Base-by-base conservation (phyloP, 1,140 invertebrate genomes). In the Neuroterus valhalla region DNA sequence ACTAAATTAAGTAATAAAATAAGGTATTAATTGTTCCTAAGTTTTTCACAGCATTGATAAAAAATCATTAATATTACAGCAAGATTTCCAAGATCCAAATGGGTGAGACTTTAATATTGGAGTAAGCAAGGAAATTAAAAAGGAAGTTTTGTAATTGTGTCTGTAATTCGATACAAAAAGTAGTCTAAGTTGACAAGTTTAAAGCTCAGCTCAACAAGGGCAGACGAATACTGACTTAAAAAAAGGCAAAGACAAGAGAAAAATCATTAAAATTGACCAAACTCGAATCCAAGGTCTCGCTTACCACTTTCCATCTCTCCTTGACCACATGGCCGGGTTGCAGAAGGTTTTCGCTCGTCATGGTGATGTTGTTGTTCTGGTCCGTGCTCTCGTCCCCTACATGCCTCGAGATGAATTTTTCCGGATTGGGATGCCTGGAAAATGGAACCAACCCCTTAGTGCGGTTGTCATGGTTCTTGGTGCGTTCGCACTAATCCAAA, bases 241-340 rank as follows among this genome's bases (percentile, higher is more conserved):
- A 42, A 55, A 55, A 0, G 3, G 2, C 43, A 70, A 50, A 68
- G 21, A n/a, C n/a, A n/a, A 72, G 38, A 68, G 45, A 70, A 15
- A 17, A 68, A 69, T 19, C 55, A 50, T 23, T 55, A 31, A 44
- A 69, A 46, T 12, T 14, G 26, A 14, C 12, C 14, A 70, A 14
- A 50, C 42, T 14, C 31, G 3, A 62, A 23, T 31, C 8, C 26
- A 62, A 14, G 11, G 4, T 38, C 23, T 62, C 15, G 87, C 93
- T 93, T 85, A 95, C 94, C 85, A 99, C 97, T 96, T 98, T 98
- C 97, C 98, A 99, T 89, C 98, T 90, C 89, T 99, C 98, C 90
- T 99, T 99, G 83, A 99, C 97, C 52, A 99, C 95, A 92, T 98
- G 97, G 68, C 97, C 97, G 26, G 97, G 96, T 89, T 98, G 97